phyloP scores from a whole-genome alignment of 92 coral and sea anemone genomes.

The Bergia sp. region DNA sequence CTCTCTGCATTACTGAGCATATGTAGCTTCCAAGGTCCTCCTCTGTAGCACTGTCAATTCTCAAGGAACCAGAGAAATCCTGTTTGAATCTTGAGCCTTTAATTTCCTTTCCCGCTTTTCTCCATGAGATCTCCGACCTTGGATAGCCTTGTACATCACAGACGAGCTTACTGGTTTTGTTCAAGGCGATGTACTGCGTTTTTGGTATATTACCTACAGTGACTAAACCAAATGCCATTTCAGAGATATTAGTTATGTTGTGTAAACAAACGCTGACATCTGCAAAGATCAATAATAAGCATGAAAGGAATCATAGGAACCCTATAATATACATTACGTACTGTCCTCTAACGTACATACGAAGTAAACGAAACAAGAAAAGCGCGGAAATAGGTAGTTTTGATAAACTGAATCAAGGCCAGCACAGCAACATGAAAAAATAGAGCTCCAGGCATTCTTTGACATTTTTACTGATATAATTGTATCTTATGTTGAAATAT shows the following conservation, averaged over 20 bases:
- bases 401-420: too few relatives aligned
- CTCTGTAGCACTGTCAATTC: constrained; percentile 20
- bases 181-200: constrained; percentile 4
- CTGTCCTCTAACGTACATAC: too few relatives aligned
- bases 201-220: constrained; percentile 13
- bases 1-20: constrained; percentile 13
- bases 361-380: too few relatives aligned
- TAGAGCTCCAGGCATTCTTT: too few relatives aligned
- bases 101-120: not conserved
- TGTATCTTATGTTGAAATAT: too few relatives aligned
- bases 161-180: constrained; percentile 19
- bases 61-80: constrained; percentile 13
- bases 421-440: too few relatives aligned
- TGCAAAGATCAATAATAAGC: not conserved
- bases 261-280: not conserved
- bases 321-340: not conserved
- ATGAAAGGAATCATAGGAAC: not conserved
- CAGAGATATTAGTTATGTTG: not conserved
- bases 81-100: constrained; percentile 16
- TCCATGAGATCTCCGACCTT: constrained; percentile 25
- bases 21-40: constrained; percentile 22
- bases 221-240: not conserved
- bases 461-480: too few relatives aligned
- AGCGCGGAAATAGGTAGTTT: too few relatives aligned
- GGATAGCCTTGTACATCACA: constrained; percentile 30